Base-by-base conservation (phyloP, 1,140 invertebrate species). In the Drusus annulatus region DNA sequence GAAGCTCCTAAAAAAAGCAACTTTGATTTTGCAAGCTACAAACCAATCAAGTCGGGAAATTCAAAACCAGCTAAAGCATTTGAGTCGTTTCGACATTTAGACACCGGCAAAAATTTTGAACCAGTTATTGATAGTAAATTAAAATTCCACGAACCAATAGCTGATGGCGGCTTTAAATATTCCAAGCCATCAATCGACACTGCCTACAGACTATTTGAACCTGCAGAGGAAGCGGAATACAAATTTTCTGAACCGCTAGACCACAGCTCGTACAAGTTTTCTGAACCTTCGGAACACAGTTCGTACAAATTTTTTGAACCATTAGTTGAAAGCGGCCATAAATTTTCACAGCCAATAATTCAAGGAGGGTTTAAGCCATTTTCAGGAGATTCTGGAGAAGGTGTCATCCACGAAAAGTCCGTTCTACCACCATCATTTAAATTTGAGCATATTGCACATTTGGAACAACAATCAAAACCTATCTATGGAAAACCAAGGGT, bases 341-440 rank as follows among this genome's bases (percentile, higher is more conserved):
- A 45, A 17, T 69, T 50, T 69, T 69, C 36, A 45, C 15, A 45
- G 16, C 65, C 65, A 4, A 50, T 69, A 51, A 82, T 82, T 36
- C 75, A 83, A 83, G 76, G 79, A 19, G 82, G 82, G 16, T 83
- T 83, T 56, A 76, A 81, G 52, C 82, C 82, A 8, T 45, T 80
- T 7, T 69, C 79, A 0, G 45, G 19, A 5, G 56, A n/a, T 17
- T 77, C 63, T 19, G 50, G 80, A 10, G 79, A 83, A 6, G 60
- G 25, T 50, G 71, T 75, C 17, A 77, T 80, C 36, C 69, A 68
- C 45, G 45, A 69, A 23, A 77, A 69, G 17, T 76, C 81, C 15
- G 56, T 36, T 56, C 28, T 62, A 21, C 10, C n/a, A 19, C 21
- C 21, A 21, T n/a, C 28, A 21, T 58, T 13, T 21, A 25, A 56